These are phyloP conservation scores for Periophthalmus modestus DNA, from an alignment of 2,113 vertebrate species.

Conservation along the genomic window DNA sequence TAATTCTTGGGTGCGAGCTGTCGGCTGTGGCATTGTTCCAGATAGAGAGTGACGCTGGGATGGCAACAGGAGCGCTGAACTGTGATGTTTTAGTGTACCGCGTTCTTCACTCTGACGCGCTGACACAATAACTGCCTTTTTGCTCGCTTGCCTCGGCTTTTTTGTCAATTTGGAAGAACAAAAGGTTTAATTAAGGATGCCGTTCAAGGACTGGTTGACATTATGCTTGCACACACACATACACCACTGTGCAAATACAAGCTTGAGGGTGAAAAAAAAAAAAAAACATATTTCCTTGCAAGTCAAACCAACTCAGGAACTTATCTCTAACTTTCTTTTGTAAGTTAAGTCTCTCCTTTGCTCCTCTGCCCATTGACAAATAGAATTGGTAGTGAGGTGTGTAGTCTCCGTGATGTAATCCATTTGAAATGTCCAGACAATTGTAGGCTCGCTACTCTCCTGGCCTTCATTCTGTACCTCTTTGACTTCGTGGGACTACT, in stretches of 20 bases:
- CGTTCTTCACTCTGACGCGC: constrained; percentile 61
- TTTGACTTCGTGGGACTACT: too few relatives aligned
- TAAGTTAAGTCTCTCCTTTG: constrained; percentile 4
- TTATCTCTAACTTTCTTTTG: constrained; percentile 20
- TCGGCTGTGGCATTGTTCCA: constrained; percentile 89
- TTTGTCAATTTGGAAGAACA: constrained; percentile 65
- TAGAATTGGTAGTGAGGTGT: too few relatives aligned
- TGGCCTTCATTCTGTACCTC: too few relatives aligned
- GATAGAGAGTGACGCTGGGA: constrained; percentile 81
- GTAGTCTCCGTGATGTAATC: too few relatives aligned
- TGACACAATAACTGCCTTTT: constrained; percentile 75
- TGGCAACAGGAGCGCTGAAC: constrained; percentile 78
- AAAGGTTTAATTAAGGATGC: constrained; percentile 75
- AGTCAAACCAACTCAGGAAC: constrained; percentile 30
- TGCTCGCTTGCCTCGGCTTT: constrained; percentile 51
- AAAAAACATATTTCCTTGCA: constrained; percentile 16
- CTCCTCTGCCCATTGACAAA: not conserved
- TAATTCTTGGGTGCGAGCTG: constrained; percentile 87
- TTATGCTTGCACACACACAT: constrained; percentile 31
- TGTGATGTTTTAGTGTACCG: constrained; percentile 80
- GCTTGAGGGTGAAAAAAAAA: constrained; percentile 12
- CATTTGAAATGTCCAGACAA: too few relatives aligned
- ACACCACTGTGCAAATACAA: constrained; percentile 31
- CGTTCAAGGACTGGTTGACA: constrained; percentile 56
- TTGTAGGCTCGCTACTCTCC: too few relatives aligned